Conservation (phyloP, 2,888 invertebrate genomes). For the Drosophila pseudotakahashii region DNA sequence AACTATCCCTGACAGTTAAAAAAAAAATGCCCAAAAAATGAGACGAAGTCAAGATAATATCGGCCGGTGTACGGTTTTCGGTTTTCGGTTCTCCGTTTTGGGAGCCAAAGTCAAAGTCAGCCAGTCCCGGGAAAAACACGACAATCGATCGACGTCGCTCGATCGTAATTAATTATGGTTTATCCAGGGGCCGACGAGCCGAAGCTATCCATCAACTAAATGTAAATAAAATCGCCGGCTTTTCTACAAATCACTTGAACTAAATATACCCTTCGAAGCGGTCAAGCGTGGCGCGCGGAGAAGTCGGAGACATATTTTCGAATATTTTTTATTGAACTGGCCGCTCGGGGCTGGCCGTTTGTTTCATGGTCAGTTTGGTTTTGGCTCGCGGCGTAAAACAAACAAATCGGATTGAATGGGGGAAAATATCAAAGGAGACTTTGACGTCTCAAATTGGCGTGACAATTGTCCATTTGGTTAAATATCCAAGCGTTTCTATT, state of each 20-base stretch:
- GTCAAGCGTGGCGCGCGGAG: slow-evolving; percentile 31
- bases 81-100: no score
- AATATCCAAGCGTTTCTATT: slow-evolving; percentile 44
- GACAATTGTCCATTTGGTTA: slow-evolving; percentile 53
- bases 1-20: slow-evolving; percentile 26
- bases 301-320: slow-evolving; percentile 32
- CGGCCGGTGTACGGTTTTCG: not conserved
- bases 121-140: slow-evolving; percentile 7
- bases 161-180: slow-evolving; percentile 46
- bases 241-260: slow-evolving; percentile 43
- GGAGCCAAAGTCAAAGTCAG: slow-evolving; percentile 7
- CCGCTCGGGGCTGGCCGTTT: slow-evolving; percentile 26
- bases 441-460: slow-evolving; percentile 49
- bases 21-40: slow-evolving; percentile 29
- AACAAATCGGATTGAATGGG: slow-evolving; percentile 31
- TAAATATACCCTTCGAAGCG: slow-evolving; percentile 45
- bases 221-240: slow-evolving; percentile 42
- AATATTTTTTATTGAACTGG: slow-evolving; percentile 39
- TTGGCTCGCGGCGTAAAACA: slow-evolving; percentile 43
- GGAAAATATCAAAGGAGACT: slow-evolving; percentile 39
- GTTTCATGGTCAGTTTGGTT: slow-evolving; percentile 54
- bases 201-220: slow-evolving; percentile 41
- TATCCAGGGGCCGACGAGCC: slow-evolving; percentile 15
- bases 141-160: slow-evolving; percentile 37
- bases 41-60: slow-evolving; percentile 25